phyloP scores from a whole-genome alignment of 2,888 invertebrate genomes.

The Auanema freiburgensis region DNA sequence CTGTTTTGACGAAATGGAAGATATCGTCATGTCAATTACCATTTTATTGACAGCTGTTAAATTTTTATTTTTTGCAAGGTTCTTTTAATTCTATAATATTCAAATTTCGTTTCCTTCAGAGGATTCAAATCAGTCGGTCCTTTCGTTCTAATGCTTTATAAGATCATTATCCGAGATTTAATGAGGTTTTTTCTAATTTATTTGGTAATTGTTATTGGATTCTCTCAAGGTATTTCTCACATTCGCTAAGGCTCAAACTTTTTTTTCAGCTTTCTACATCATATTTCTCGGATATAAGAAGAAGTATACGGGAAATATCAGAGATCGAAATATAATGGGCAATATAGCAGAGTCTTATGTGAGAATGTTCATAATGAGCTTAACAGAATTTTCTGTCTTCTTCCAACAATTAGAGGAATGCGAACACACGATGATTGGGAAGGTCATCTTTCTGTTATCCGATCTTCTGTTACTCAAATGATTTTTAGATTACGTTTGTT shows the following conservation, averaged over 20 bases:
- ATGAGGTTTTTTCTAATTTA: slow-evolving; percentile 94
- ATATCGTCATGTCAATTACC: slow-evolving; percentile 86
- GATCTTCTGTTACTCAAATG: neutral
- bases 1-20: slow-evolving; percentile 83
- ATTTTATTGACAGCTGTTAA: slow-evolving; percentile 95
- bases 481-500: slow-evolving; percentile 76
- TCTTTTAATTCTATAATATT: neutral
- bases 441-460: slow-evolving; percentile 30
- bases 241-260: neutral
- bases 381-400: slow-evolving; percentile 91
- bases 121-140: slow-evolving; percentile 97
- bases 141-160: slow-evolving; percentile 99
- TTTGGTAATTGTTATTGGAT: slow-evolving; percentile 92
- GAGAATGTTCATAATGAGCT: slow-evolving; percentile 86
- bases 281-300: slow-evolving; percentile 59
- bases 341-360: slow-evolving; percentile 89
- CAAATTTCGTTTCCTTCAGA: slow-evolving; percentile 69
- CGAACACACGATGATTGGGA: slow-evolving; percentile 74
- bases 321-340: slow-evolving; percentile 60
- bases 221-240: slow-evolving; percentile 82
- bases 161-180: slow-evolving; percentile 97
- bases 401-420: slow-evolving; percentile 83
- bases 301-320: slow-evolving; percentile 18
- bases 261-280: slow-evolving; percentile 68
- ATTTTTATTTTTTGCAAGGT: slow-evolving; percentile 93